phyloP scores from a whole-genome alignment of 2,797 vertebrate species.

The Octomys mimax region DNA sequence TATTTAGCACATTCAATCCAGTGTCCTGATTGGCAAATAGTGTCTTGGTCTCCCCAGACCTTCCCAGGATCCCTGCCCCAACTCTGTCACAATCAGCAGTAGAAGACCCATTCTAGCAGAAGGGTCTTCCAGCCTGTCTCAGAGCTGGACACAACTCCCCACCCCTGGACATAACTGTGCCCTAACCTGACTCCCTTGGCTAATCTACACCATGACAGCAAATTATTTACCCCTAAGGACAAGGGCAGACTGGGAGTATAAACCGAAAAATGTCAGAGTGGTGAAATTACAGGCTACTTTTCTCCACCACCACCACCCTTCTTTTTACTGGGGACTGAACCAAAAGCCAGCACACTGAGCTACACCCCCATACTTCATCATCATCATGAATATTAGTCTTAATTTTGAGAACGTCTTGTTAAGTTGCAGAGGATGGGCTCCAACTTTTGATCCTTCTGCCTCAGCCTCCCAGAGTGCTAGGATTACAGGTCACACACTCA shows the following conservation, averaged over 20 bases:
- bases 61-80: neutral
- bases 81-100: neutral
- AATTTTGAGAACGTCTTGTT: neutral
- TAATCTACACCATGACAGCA: neutral
- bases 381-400: neutral
- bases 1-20: neutral
- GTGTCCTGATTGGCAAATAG: neutral
- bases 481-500: neutral
- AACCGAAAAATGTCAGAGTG: neutral
- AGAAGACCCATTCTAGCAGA: neutral
- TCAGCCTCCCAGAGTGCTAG: neutral
- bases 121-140: neutral
- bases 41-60: neutral
- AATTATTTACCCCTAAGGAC: slow-evolving; percentile 5
- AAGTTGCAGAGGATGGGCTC: neutral
- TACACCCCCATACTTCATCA: neutral
- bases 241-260: neutral
- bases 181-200: neutral
- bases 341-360: neutral
- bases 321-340: neutral
- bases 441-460: neutral
- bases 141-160: neutral
- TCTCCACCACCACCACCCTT: no score
- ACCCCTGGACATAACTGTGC: neutral
- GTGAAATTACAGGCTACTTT: neutral